These are phyloP conservation scores for Callionymus lyra DNA, from an alignment of 2,113 vertebrate genomes.

Conservation along the genomic window DNA sequence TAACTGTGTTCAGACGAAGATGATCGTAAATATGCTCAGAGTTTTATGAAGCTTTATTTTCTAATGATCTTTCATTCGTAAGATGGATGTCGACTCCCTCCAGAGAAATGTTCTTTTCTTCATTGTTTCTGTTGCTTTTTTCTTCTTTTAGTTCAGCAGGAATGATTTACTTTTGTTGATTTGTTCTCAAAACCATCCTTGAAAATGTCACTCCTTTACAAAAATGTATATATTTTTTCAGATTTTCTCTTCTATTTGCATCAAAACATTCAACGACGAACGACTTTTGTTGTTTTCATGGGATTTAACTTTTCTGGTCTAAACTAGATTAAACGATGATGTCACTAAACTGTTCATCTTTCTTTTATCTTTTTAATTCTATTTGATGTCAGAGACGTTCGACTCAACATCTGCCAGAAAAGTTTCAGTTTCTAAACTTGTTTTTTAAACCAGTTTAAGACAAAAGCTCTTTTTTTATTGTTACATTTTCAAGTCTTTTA, in stretches of 20 bases:
- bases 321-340: too few relatives aligned
- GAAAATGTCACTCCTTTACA: conserved; percentile 75
- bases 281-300: conserved; percentile 34
- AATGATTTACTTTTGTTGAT: conserved; percentile 40
- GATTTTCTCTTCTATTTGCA: conserved; percentile 76
- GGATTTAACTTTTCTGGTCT: background rate
- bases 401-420: too few relatives aligned
- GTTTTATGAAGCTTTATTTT: conserved; percentile 53
- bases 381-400: too few relatives aligned
- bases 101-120: conserved; percentile 52
- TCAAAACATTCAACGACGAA: conserved; percentile 73
- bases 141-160: conserved; percentile 52
- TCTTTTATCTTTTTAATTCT: too few relatives aligned
- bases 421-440: too few relatives aligned
- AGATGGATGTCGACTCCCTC: too few relatives aligned
- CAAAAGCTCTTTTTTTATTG: too few relatives aligned
- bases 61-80: conserved; percentile 33
- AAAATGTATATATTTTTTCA: conserved; percentile 81
- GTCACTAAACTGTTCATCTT: too few relatives aligned
- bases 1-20: conserved; percentile 55
- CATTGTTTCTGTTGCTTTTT: conserved; percentile 37
- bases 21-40: conserved; percentile 64
- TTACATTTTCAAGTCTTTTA: too few relatives aligned
- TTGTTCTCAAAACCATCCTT: conserved; percentile 61
- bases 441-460: too few relatives aligned